A percentile compares a stretch with the other conserved stretches of the same genome.
phyloP scores from a whole-genome alignment of 1,140 invertebrate species.

The Lucilia cuprina region DNA sequence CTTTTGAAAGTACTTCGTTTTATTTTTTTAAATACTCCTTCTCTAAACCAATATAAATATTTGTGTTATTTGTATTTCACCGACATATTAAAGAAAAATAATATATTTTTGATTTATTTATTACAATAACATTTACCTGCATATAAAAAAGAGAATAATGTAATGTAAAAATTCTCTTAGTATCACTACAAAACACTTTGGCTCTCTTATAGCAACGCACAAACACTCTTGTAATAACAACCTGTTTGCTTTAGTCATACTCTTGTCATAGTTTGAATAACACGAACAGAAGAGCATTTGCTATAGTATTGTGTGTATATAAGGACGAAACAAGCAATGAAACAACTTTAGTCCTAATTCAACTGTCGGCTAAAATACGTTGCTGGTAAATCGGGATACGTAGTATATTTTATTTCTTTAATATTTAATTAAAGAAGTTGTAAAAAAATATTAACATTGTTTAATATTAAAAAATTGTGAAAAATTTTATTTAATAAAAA shows the following conservation, averaged over 20 bases:
- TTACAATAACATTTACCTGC: no score
- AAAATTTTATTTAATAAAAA: background rate
- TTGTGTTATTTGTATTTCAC: no score
- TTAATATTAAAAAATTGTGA: background rate
- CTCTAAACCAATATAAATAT: no score
- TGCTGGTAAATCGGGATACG: background rate
- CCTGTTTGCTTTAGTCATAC: constrained; percentile 19
- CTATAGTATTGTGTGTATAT: background rate
- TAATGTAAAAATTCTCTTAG: no score
- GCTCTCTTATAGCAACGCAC: background rate
- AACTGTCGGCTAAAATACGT: background rate
- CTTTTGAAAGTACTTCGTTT: no score
- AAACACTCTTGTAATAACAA: constrained; percentile 10
- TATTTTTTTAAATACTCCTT: no score
- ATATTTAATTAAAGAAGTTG: no score
- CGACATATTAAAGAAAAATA: no score
- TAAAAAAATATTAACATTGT: background rate
- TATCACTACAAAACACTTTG: no score
- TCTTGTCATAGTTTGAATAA: background rate
- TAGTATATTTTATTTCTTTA: background rate
- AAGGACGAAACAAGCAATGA: constrained; percentile 14
- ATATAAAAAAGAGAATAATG: no score
- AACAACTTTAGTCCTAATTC: constrained; percentile 25
- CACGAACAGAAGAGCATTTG: background rate
- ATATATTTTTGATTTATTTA: no score